Evolutionary conservation across 2,113 vertebrate genomes (phyloP), one percentile per base, ranked within the genome.

Genomic region (Gopherus evgoodei): DNA sequence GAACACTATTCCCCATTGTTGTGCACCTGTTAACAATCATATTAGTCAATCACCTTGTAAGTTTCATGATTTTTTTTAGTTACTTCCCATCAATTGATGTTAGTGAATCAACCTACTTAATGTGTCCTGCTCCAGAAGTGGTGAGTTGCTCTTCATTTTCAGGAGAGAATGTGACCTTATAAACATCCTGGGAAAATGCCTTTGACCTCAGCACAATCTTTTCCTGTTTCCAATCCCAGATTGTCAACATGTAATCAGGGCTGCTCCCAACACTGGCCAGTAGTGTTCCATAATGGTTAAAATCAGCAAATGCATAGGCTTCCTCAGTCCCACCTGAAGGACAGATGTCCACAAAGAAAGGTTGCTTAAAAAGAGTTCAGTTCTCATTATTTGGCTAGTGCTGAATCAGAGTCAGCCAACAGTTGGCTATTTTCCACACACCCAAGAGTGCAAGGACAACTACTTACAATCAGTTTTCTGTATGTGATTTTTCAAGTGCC

Each of bases 191-290:
- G 53, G 99, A 98, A 96, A 99, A 98, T 53, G 99, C 99, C 97
- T 99, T 99, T 89, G 98, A 98, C 91, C 98, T 98, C 94, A 99
- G 92, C 83, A 98, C 87, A 90, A 99, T 98, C 89, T 98, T 97
- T 95, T 99, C 99, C 91, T 98, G 97, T 91, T 96, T 99, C 99
- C 99, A 99, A 53, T 99, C 98, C 99, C 99, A 99, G 81, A 99
- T 96, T 5, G 99, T 99, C 94, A 99, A 90, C 94, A 98, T 99
- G 91, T 98, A 99, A 96, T 99, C 99, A 3, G 99, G 99, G 27
- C 95, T 96, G 62, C 98, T 94, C 6, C 99, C 99, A 90, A 99
- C 97, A 35, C 98, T 99, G 65, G 98, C 99, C 96, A 99, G 97
- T 94, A 99, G 96, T 54, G 90, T 97, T 59, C 99, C 99, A 0